These are phyloP conservation scores for Eretmocerus hayati DNA, from an alignment of 2,888 invertebrate species.

Conservation along the genomic window DNA sequence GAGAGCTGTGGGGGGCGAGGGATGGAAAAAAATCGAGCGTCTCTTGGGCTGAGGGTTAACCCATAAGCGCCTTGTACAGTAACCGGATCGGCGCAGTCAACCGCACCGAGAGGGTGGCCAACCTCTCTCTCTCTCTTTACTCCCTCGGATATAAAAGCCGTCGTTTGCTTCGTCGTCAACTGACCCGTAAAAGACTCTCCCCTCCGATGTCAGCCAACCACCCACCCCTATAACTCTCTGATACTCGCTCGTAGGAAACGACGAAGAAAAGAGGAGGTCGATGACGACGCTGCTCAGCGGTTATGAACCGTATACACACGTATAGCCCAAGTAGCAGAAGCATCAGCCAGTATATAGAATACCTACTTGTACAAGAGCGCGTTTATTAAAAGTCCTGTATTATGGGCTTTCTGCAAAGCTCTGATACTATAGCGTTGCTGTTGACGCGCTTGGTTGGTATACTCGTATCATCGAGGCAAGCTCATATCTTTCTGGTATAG, in stretches of 20 bases:
- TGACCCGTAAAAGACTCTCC: constrained; percentile 32
- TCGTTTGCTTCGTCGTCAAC: constrained; percentile 17
- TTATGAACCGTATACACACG: neutral
- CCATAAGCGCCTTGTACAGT: constrained; percentile 19
- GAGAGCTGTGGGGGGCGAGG: neutral
- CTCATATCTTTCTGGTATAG: neutral
- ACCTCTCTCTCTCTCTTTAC: no score
- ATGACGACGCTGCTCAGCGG: neutral
- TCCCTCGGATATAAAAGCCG: constrained; percentile 18
- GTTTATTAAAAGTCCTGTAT: constrained; percentile 32
- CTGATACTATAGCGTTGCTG: neutral
- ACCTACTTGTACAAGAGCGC: neutral
- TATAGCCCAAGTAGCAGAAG: no score
- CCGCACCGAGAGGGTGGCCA: no score
- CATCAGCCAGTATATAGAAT: no score
- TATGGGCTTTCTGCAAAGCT: neutral
- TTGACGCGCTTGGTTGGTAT: constrained; percentile 13
- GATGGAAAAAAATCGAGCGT: no score
- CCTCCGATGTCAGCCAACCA: no score
- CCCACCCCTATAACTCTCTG: neutral
- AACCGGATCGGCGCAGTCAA: constrained; percentile 18
- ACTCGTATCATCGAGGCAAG: constrained; percentile 5
- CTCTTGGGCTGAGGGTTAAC: constrained; percentile 2
- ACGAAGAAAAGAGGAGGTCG: no score
- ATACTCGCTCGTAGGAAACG: constrained; percentile 33